Percentiles rank a stretch among this genome's conserved stretches.
Conservation (phyloP, 2,888 invertebrate genomes). For the Dolichopus griseipennis region DNA sequence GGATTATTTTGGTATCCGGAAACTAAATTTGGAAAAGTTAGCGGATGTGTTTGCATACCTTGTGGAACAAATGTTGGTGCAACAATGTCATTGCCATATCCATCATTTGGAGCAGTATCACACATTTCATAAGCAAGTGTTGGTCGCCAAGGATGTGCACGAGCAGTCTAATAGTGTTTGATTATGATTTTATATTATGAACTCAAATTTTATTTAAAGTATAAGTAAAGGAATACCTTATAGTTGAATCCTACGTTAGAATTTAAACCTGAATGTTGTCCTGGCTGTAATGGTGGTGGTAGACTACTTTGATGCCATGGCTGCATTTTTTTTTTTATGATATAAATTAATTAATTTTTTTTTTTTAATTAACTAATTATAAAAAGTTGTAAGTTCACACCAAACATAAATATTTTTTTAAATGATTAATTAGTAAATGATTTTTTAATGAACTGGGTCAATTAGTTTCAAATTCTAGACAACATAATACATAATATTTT, state of each 20-base stretch:
- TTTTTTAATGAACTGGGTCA: no score
- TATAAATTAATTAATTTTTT: neutral
- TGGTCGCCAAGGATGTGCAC: conserved; percentile 71
- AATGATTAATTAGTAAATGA: no score
- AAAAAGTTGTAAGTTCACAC: neutral
- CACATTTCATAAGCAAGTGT: conserved; percentile 65
- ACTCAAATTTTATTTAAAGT: neutral
- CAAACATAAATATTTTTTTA: neutral
- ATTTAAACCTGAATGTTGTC: conserved; percentile 53
- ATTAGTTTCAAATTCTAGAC: no score
- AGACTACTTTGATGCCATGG: conserved; percentile 61
- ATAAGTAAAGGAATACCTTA: conserved; percentile 31
- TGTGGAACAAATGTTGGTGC: conserved; percentile 24
- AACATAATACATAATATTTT: no score
- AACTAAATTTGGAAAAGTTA: conserved; percentile 73
- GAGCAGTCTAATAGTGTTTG: conserved; percentile 49
- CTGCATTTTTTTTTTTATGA: conserved; percentile 46
- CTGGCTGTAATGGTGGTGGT: conserved; percentile 56
- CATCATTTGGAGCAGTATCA: neutral
- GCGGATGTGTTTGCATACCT: conserved; percentile 61
- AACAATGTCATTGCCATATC: neutral
- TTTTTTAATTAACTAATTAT: neutral
- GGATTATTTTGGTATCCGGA: conserved; percentile 76
- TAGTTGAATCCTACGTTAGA: conserved; percentile 60
- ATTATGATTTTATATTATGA: conserved; percentile 2